Evolutionary conservation across 2,113 vertebrate genomes (phyloP).

Genomic region (Argyrosomus japonicus): DNA sequence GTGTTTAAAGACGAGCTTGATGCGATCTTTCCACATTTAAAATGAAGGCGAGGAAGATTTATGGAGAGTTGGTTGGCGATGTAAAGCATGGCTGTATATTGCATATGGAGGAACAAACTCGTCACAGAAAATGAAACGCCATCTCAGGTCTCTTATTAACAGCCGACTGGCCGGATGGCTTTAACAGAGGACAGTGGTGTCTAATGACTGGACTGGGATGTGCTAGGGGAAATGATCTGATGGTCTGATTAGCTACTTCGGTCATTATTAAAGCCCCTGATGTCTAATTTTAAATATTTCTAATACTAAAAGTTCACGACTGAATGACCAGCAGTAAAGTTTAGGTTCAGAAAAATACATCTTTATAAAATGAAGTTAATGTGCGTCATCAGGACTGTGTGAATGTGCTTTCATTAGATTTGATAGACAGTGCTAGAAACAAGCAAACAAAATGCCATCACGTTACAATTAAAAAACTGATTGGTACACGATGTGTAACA

Average conservation of each 20-base stretch:
- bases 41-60: constrained; percentile 49
- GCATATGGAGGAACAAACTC: constrained; percentile 28
- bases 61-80: constrained; percentile 41
- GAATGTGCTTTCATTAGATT: neutral
- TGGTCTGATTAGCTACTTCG: neutral
- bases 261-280: neutral
- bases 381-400: neutral
- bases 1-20: constrained; percentile 47
- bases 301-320: neutral
- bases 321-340: neutral
- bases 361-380: neutral
- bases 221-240: neutral
- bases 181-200: constrained; percentile 47
- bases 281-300: neutral
- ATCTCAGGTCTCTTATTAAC: constrained; percentile 45
- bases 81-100: constrained; percentile 25
- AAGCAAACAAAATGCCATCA: neutral
- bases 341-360: too few species aligned
- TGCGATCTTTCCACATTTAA: constrained; percentile 70
- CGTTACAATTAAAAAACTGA: neutral
- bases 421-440: neutral
- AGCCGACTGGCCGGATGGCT: constrained; percentile 34
- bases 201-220: neutral
- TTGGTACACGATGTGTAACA: too few species aligned
- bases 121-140: constrained; percentile 46